Evolutionary conservation across 1,140 invertebrate species (phyloP).

Genomic region (Drosophila miranda): DNA sequence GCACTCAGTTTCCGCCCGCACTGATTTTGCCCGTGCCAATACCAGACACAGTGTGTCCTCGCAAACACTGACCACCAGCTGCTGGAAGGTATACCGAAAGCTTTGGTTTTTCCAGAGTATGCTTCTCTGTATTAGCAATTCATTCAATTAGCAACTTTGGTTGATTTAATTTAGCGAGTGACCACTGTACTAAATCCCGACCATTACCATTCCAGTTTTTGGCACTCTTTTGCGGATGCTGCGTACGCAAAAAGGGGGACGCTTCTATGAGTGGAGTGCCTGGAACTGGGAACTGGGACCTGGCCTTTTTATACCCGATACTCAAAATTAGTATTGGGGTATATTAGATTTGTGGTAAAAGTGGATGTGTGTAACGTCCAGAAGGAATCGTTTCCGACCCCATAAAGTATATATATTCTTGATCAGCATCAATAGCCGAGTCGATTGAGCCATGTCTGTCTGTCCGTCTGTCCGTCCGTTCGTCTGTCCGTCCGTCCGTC

Average conservation of each 20-base stretch:
- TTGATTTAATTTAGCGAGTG: neutral
- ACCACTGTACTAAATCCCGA: slow-evolving; percentile 35
- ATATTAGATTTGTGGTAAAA: no score
- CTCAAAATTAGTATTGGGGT: no score
- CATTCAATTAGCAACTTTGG: neutral
- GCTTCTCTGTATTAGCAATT: neutral
- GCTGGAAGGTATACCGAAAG: no score
- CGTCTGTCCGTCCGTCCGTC: no score
- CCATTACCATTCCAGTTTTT: slow-evolving; percentile 45
- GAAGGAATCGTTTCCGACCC: no score
- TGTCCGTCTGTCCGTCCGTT: no score
- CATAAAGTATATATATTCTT: no score
- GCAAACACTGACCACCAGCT: neutral
- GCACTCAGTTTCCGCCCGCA: slow-evolving; percentile 55
- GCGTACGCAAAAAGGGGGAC: slow-evolving; percentile 42
- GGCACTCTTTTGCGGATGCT: slow-evolving; percentile 54
- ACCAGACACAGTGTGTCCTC: slow-evolving; percentile 24
- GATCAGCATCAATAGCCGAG: no score
- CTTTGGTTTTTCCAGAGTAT: neutral
- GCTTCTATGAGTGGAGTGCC: slow-evolving; percentile 36
- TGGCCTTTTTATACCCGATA: slow-evolving; percentile 17
- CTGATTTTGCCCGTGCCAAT: slow-evolving; percentile 35
- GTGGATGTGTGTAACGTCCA: slow-evolving; percentile 10
- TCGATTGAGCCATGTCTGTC: no score
- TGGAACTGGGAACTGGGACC: slow-evolving; percentile 15